Evolutionary conservation across 2,888 invertebrate genomes (phyloP), one percentile per base, ranked within the genome.

Genomic region (Scaptomyza reducta): DNA sequence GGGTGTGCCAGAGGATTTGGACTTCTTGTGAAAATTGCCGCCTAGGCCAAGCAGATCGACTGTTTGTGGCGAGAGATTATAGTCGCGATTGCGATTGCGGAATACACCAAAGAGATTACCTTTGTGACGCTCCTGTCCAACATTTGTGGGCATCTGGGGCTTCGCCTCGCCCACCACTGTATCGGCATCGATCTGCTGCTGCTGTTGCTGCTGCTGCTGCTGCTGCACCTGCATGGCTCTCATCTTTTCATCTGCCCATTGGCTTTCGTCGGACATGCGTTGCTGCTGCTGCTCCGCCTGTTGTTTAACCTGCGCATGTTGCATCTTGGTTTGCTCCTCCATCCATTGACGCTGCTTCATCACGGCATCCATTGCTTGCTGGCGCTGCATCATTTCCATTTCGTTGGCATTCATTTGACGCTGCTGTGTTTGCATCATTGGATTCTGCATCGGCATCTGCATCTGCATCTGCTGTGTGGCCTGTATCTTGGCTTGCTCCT

Each of bases 31-130:
- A 44, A 69, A 46, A 49, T 77, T 55, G 6, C 71, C 77, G 11
- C 87, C 88, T 16, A 81, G 16, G 1, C 77, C 81, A 14, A 86
- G 47, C 0, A 67, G 0, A 54, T 77, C 83, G 25, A 80, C 75
- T 57, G 79, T 50, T n/a, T 59, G 40, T 29, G 57, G 31, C 29
- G 25, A 61, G 29, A 63, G 11, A 53, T 75, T 68, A 74, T 69
- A 50, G n/a, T 70, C 72, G 57, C 63, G 54, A 58, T 62, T 72
- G 58, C 62, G 54, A 57, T 61, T 79, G 55, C 70, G 84, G 46
- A 87, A 81, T 59, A 90, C 85, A 27, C 89, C 90, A 81, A 78
- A 90, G 55, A 90, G 87, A 80, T 91, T 91, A 90, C 90, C 91
- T 90, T 89, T 90, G 58, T 79, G 72, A 2, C 90, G 83, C 4